Conservation (phyloP, 2,888 invertebrate genomes). For the Acrobasis consociella region DNA sequence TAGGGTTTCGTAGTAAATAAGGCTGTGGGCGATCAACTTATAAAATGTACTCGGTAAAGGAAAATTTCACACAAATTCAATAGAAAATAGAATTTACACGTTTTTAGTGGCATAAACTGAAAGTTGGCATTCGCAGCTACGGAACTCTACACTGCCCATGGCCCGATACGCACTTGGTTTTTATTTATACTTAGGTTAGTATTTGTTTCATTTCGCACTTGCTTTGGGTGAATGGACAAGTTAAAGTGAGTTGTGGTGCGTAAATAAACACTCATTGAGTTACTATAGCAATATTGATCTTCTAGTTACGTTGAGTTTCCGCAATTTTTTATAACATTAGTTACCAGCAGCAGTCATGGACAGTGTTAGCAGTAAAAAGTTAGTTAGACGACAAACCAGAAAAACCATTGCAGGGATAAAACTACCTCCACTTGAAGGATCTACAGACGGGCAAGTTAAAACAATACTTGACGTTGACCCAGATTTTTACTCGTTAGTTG, state of each 20-base stretch:
- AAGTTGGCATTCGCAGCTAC: too few species aligned
- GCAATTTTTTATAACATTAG: slow-evolving; percentile 4
- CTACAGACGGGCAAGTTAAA: slow-evolving; percentile 53
- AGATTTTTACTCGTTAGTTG: slow-evolving; percentile 83
- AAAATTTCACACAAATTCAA: too few species aligned
- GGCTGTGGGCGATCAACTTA: too few species aligned
- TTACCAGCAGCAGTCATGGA: slow-evolving; percentile 29
- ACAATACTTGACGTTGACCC: slow-evolving; percentile 85
- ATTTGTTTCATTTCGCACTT: slow-evolving; percentile 8
- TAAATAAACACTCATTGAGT: slow-evolving; percentile 35
- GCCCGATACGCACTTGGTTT: too few species aligned
- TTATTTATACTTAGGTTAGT: neutral
- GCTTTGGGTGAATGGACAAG: slow-evolving; percentile 10
- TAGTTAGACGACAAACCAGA: slow-evolving; percentile 47
- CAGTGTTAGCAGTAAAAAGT: slow-evolving; percentile 48
- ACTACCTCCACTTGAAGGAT: slow-evolving; percentile 65
- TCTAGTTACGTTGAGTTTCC: slow-evolving; percentile 1
- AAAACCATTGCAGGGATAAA: slow-evolving; percentile 61
- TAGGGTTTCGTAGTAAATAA: too few species aligned
- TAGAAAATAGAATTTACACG: too few species aligned
- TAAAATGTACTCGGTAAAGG: too few species aligned
- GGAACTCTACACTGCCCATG: too few species aligned
- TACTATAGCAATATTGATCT: slow-evolving; percentile 64
- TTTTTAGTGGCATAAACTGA: too few species aligned
- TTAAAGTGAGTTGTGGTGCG: neutral